A percentile compares a stretch with the other conserved stretches of the same genome.
These are phyloP conservation scores for Pseudanteris insignis DNA, from an alignment of 2,888 invertebrate genomes.

Conservation along the genomic window DNA sequence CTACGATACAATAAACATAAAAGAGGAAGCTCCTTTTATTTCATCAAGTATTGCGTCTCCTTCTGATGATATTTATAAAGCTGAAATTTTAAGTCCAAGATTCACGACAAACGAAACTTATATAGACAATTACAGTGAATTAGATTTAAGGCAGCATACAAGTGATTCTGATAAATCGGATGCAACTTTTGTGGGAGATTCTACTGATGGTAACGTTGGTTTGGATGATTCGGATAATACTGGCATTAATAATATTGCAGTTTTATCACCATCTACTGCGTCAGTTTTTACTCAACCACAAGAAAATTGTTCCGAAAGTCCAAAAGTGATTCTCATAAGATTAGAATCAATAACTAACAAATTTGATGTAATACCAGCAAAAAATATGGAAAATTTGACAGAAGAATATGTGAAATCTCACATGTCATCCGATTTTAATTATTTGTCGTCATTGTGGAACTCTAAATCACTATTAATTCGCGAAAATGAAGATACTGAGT, in stretches of 20 bases:
- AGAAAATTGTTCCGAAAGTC: constrained; percentile 8
- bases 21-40: neutral
- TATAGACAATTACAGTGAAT: too few relatives aligned
- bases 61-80: constrained; percentile 3
- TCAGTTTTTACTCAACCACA: neutral
- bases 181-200: too few relatives aligned
- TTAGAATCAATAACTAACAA: constrained; percentile 24
- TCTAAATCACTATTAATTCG: neutral
- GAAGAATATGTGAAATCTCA: constrained; percentile 26
- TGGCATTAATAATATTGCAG: too few relatives aligned
- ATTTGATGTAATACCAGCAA: constrained; percentile 13
- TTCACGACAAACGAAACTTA: constrained; percentile 20
- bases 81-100: constrained; percentile 1
- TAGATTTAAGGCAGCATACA: too few relatives aligned
- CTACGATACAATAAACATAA: neutral
- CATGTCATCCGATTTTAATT: constrained; percentile 18
- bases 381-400: constrained; percentile 23
- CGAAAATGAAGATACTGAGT: constrained; percentile 2
- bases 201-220: too few relatives aligned
- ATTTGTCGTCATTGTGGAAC: constrained; percentile 27
- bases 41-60: constrained; percentile 6
- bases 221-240: too few relatives aligned
- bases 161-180: too few relatives aligned
- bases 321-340: constrained; percentile 28
- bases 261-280: too few relatives aligned